A percentile compares a stretch with the other conserved stretches of the same genome.
Evolutionary conservation across 2,888 invertebrate genomes (phyloP).

Genomic region (Thereva unica): DNA sequence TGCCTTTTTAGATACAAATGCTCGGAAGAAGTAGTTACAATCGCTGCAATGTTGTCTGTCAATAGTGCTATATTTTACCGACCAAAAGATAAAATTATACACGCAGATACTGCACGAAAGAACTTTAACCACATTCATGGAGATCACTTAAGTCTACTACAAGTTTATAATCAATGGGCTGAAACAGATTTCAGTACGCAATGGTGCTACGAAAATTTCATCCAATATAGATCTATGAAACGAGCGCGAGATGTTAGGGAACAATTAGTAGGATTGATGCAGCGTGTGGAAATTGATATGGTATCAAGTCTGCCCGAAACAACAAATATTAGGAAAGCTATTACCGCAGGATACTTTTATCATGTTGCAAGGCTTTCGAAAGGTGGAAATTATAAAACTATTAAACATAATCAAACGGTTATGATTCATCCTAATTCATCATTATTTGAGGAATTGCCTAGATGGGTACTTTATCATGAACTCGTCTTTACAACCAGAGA

Average conservation of each 20-base stretch:
- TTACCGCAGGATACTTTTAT: slow-evolving; percentile 98
- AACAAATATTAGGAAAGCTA: slow-evolving; percentile 86
- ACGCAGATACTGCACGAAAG: slow-evolving; percentile 94
- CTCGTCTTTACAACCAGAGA: slow-evolving; percentile 98
- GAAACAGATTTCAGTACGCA: slow-evolving; percentile 94
- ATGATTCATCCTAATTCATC: slow-evolving; percentile 97
- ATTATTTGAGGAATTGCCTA: slow-evolving; percentile 92
- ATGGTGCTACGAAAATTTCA: slow-evolving; percentile 99
- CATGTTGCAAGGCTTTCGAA: slow-evolving; percentile 94
- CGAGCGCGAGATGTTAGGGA: slow-evolving; percentile 94
- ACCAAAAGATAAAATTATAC: slow-evolving; percentile 97
- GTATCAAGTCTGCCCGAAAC: slow-evolving; percentile 83
- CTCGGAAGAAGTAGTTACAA: slow-evolving; percentile 93
- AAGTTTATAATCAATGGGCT: slow-evolving; percentile 97
- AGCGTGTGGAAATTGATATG: slow-evolving; percentile 95
- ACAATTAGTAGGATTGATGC: slow-evolving; percentile 92
- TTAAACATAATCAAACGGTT: slow-evolving; percentile 98
- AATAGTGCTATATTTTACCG: slow-evolving; percentile 97
- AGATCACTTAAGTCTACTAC: slow-evolving; percentile 93
- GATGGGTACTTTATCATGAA: slow-evolving; percentile 97
- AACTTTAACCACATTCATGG: slow-evolving; percentile 93
- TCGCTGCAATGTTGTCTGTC: slow-evolving; percentile 97
- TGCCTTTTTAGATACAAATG: slow-evolving; percentile 80
- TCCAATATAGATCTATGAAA: slow-evolving; percentile 84
- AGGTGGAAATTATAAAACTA: slow-evolving; percentile 94